Evolutionary conservation across 2,888 invertebrate genomes (phyloP), one percentile per base, ranked within the genome.

Genomic region (Pachymerium ferrugineum): DNA sequence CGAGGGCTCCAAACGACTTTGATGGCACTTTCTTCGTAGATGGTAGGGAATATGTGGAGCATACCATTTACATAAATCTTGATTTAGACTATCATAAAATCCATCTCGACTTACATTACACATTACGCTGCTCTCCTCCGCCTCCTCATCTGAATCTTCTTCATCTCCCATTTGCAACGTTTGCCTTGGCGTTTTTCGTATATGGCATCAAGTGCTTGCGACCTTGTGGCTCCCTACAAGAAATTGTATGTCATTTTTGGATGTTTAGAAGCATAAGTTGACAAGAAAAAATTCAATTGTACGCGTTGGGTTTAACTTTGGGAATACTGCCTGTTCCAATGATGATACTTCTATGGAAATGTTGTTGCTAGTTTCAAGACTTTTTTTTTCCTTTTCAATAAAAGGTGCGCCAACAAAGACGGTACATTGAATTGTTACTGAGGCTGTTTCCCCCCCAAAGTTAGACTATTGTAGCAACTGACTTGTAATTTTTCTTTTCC

Each of bases 1-100:
- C 19, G 47, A 54, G 47, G 47, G 47, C 47, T 54, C 47, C 19
- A 54, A 54, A 54, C 47, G 47, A 54, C 47, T 54, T 54, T 54
- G 47, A 54, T 54, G 47, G 47, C 47, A 54, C 47, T 54, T 54
- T 54, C 47, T 38, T 54, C 47, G 22, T 54, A 54, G 47, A 38
- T 54, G 47, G 19, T 54, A 22, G 47, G 47, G 47, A 54, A 54
- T 54, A 54, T 54, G 47, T 54, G 47, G 47, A 54, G 47, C 47
- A 54, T 54, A 54, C 47, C 47, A 54, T 54, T 54, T 54, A 54
- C 47, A 54, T 54, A 54, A 54, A 54, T 54, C 47, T 54, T 54
- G 47, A 54, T 54, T 54, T 54, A 54, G 47, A 54, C 47, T 22
- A 54, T 54, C 47, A 54, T 54, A 54, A 54, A 54, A 54, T 54